Conservation (phyloP, 2,113 vertebrate genomes). For the Pelecanus crispus region DNA sequence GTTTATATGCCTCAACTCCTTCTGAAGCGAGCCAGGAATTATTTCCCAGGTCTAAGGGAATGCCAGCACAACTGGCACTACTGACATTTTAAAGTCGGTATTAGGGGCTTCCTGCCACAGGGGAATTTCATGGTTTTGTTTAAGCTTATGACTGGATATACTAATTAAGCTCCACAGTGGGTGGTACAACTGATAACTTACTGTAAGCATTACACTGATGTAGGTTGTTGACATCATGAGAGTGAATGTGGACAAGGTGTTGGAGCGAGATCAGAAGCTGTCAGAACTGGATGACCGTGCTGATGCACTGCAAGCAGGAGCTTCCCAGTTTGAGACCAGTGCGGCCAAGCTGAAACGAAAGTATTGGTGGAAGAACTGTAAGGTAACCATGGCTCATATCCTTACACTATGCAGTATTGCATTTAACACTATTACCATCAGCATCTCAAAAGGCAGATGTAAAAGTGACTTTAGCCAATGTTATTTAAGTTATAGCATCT, state of each 20-base stretch:
- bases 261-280: slow-evolving; percentile 94
- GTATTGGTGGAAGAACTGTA: slow-evolving; percentile 85
- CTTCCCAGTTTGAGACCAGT: slow-evolving; percentile 95
- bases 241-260: slow-evolving; percentile 93
- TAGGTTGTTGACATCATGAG: slow-evolving; percentile 98
- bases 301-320: slow-evolving; percentile 92
- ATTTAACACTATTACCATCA: fast-evolving
- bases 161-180: neutral
- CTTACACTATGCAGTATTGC: neutral
- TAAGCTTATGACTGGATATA: neutral
- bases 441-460: neutral
- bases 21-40: neutral
- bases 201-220: neutral
- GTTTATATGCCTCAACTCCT: neutral
- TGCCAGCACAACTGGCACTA: neutral
- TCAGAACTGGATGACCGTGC: slow-evolving; percentile 91
- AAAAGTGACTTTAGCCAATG: neutral
- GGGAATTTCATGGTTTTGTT: neutral
- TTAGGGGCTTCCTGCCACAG: neutral
- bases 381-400: slow-evolving; percentile 51
- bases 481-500: neutral
- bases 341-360: slow-evolving; percentile 81
- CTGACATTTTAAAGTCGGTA: neutral
- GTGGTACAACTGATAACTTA: neutral
- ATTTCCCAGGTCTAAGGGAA: neutral